Evolutionary conservation across 2,888 invertebrate species (phyloP), one percentile per base, ranked within the genome.

Genomic region (Hedya salicella): DNA sequence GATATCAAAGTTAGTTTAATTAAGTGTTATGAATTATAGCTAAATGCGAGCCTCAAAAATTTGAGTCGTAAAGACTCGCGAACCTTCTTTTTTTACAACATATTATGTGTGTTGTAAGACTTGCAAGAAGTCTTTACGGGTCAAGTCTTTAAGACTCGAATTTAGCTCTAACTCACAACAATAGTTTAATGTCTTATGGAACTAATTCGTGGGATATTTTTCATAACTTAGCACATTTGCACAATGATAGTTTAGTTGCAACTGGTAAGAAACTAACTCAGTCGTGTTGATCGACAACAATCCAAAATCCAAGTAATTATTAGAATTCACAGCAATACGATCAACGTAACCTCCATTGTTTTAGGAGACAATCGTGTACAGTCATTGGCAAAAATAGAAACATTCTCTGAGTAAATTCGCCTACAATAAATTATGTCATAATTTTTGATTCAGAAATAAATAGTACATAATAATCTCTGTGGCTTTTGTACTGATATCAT

Each of bases 141-240:
- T n/a, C n/a, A n/a, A n/a, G n/a, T n/a, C n/a, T n/a, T n/a, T n/a
- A n/a, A n/a, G n/a, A n/a, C n/a, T n/a, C n/a, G n/a, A n/a, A n/a
- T n/a, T n/a, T n/a, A n/a, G n/a, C n/a, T n/a, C n/a, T n/a, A n/a
- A n/a, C n/a, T n/a, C n/a, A n/a, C n/a, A n/a, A n/a, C n/a, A n/a
- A n/a, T n/a, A n/a, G n/a, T n/a, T n/a, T 40, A 39, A 40, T 53
- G 53, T 52, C 63, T 67, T 67, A 63, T 52, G 52, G 36, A 62
- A 49, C 63, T 67, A 67, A 57, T 44, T 57, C 67, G 67, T 63
- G 63, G 62, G 67, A 52, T 67, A 52, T 62, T 56, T 52, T 14
- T 53, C 6, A 25, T 6, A 59, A 53, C 44, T 44, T 54, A 62
- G 42, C 42, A 56, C 32, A 50, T 25, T 52, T 50, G 62, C 49